Evolutionary conservation across 1,140 invertebrate species (phyloP), one percentile per base, ranked within the genome.

Genomic region (Meloidogyne hapla): DNA sequence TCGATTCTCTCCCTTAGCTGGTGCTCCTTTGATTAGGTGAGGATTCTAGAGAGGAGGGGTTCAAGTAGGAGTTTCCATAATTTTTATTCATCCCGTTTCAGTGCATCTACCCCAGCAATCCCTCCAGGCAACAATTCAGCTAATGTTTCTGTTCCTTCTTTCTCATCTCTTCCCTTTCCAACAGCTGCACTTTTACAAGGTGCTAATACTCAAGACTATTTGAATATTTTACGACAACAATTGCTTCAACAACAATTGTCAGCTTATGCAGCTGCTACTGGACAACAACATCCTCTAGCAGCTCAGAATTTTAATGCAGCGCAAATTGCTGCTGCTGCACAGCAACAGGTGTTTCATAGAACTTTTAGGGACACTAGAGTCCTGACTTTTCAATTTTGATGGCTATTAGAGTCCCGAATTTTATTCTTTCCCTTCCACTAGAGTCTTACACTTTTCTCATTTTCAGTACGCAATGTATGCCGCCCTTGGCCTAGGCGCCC

Each of bases 1-100:
- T 89, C 93, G 94, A 90, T 97, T 96, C 90, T 96, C 94, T 85
- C 94, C 94, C 84, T 90, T 96, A 88, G 93, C 80, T 12, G 78
- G 94, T 83, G 93, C 93, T 21, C 76, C 79, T 40, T 56, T 82
- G 56, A 77, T 77, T 10, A 79, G 65, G 26, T 33, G 9, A 18
- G 4, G 8, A 15, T 75, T 75, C 4, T 71, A 33, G 13, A 9
- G 21, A 75, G 0, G 1, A n/a, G n/a, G n/a, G n/a, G n/a, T n/a
- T n/a, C n/a, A n/a, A n/a, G n/a, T n/a, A n/a, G n/a, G 33, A 33
- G 5, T 33, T 8, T 33, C 33, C 4, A 33, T 33, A 42, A 42
- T 2, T 48, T 48, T 18, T 15, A 18, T 48, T 18, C 4, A 18
- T 18, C 13, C 18, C 6, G 33, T 33, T 56, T 56, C 48, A 56